Evolutionary conservation across 2,888 invertebrate species (phyloP).

Genomic region (Desoria tigrina): DNA sequence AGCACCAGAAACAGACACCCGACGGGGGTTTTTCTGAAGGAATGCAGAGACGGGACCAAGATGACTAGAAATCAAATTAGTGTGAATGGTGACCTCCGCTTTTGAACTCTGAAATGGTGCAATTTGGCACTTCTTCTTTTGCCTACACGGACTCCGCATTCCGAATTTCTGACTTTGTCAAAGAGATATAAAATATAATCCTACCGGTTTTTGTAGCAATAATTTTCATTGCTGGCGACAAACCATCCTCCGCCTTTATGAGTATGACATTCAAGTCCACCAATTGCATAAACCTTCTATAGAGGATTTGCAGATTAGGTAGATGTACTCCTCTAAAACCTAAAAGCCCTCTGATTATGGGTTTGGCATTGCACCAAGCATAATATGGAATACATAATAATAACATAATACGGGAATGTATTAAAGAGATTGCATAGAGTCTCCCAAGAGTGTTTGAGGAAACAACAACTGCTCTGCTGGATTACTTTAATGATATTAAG

Average conservation of each 20-base stretch:
- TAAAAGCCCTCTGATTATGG: conserved; percentile 7
- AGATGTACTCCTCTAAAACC: conserved; percentile 3
- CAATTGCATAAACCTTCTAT: conserved; percentile 3
- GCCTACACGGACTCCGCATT: background rate
- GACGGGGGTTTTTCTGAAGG: background rate
- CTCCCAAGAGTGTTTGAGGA: background rate
- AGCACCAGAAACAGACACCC: too few relatives aligned
- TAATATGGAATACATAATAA: conserved; percentile 16
- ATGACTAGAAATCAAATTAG: conserved; percentile 1
- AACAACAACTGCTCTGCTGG: too few relatives aligned
- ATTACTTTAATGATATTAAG: too few relatives aligned
- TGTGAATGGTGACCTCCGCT: conserved; percentile 1
- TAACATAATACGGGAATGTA: conserved; percentile 1
- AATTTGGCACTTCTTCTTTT: conserved; percentile 8
- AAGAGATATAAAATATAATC: conserved; percentile 8
- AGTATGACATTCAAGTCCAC: conserved; percentile 16
- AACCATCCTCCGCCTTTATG: conserved; percentile 6
- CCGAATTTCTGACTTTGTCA: conserved; percentile 13
- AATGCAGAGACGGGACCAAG: background rate
- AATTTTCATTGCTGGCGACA: conserved; percentile 15
- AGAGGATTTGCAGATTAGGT: background rate
- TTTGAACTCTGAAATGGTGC: conserved; percentile 13
- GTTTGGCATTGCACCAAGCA: conserved; percentile 19
- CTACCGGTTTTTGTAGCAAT: conserved; percentile 17
- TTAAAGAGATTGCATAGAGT: background rate